phyloP scores from a whole-genome alignment of 2,113 vertebrate species.

The Redunca redunca region DNA sequence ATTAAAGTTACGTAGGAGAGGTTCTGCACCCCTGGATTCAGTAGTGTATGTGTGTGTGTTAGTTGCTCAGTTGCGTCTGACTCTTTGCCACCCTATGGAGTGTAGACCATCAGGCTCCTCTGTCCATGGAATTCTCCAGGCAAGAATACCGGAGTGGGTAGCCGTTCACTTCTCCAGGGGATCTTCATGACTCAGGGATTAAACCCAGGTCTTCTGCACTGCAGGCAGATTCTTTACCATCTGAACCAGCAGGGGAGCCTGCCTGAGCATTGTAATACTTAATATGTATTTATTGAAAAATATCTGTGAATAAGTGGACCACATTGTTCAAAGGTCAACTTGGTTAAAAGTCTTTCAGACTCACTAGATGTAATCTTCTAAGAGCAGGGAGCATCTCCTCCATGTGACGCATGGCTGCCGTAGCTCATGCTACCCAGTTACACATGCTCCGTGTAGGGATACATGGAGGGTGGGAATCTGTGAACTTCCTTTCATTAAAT shows the following conservation, averaged over 20 bases:
- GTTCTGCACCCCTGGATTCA: background rate
- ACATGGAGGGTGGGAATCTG: background rate
- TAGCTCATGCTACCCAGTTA: background rate
- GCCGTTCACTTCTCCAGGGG: background rate
- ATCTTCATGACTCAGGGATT: background rate
- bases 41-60: background rate
- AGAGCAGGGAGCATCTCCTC: rapidly evolving
- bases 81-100: background rate
- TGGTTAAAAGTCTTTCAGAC: background rate
- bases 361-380: background rate
- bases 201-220: background rate
- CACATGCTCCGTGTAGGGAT: background rate
- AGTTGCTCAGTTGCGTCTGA: background rate
- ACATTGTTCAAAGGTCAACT: background rate
- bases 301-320: background rate
- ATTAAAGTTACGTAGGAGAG: background rate
- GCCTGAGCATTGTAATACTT: background rate
- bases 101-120: background rate
- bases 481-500: background rate
- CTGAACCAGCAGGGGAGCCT: background rate
- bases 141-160: background rate
- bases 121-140: background rate
- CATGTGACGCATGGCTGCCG: background rate
- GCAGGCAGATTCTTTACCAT: background rate
- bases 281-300: background rate